phyloP scores from a whole-genome alignment of 2,113 vertebrate genomes.

The Macrotus californicus region DNA sequence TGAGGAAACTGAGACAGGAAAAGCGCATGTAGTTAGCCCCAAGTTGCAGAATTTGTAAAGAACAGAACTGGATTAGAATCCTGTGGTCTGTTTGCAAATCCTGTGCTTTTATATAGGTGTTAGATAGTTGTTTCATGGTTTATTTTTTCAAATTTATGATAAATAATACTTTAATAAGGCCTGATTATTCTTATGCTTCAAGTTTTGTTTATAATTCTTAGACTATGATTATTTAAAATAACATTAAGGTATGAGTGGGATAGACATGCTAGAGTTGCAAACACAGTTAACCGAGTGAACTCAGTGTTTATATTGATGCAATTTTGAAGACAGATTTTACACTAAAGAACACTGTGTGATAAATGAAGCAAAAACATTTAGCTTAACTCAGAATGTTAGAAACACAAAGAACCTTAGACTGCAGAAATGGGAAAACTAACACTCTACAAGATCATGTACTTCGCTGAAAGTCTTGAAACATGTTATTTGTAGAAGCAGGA shows the following conservation, averaged over 20 bases:
- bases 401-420: neutral
- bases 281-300: neutral
- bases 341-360: neutral
- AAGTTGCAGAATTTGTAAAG: neutral
- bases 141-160: constrained; percentile 23
- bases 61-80: neutral
- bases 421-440: neutral
- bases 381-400: constrained; percentile 4
- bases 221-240: neutral
- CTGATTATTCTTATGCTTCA: neutral
- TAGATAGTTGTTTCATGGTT: neutral
- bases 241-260: neutral
- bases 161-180: neutral
- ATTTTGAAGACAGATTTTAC: neutral
- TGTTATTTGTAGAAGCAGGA: constrained; percentile 3
- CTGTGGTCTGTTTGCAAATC: neutral
- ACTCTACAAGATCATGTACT: neutral
- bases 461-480: neutral
- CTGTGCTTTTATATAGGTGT: neutral
- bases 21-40: neutral
- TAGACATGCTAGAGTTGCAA: neutral
- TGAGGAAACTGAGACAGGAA: neutral
- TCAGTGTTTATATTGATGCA: neutral
- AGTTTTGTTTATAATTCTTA: neutral
- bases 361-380: neutral